Evolutionary conservation across 2,797 vertebrate species (phyloP).

Genomic region (Artibeus lituratus): DNA sequence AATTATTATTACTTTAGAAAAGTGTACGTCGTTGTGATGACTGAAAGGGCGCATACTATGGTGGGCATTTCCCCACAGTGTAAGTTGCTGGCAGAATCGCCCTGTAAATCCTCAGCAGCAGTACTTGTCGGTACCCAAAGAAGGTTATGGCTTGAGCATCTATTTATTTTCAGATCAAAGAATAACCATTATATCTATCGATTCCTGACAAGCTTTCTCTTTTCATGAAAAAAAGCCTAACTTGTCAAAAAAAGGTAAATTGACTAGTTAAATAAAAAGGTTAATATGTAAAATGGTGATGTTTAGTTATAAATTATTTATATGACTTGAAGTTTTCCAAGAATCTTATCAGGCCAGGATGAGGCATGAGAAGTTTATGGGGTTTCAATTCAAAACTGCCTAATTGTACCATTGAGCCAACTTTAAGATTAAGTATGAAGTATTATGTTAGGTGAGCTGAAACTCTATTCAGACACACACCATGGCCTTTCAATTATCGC

Average conservation of each 20-base stretch:
- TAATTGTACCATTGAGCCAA: background rate
- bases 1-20: conserved; percentile 48
- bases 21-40: background rate
- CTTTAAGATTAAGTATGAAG: background rate
- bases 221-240: background rate
- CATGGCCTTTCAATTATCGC: background rate
- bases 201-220: background rate
- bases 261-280: background rate
- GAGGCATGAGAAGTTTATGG: background rate
- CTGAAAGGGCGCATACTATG: background rate
- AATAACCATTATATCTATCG: background rate
- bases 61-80: background rate
- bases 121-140: background rate
- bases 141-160: background rate
- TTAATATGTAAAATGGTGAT: conserved; percentile 1
- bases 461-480: conserved; percentile 10
- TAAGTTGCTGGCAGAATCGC: background rate
- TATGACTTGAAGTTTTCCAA: background rate
- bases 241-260: background rate
- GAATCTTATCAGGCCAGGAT: background rate
- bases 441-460: background rate
- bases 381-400: background rate
- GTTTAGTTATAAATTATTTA: background rate
- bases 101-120: background rate
- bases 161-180: conserved; percentile 10